A percentile compares a stretch with the other conserved stretches of the same genome.
Conservation (phyloP, 2,888 invertebrate genomes). For the Drosophila quasianomalipes region DNA sequence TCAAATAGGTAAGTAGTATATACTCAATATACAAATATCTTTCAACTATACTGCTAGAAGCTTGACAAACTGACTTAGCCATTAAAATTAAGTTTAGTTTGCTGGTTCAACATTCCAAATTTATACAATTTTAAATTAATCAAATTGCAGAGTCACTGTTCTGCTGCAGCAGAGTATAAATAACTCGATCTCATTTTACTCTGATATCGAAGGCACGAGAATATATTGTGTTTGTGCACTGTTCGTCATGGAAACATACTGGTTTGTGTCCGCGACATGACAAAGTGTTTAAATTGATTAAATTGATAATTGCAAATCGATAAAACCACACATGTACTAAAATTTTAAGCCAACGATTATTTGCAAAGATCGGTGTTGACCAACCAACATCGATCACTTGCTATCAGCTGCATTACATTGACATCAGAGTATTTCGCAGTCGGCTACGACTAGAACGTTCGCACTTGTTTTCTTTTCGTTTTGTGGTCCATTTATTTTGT, state of each 20-base stretch:
- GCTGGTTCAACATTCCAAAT: background rate
- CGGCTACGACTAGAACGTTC: background rate
- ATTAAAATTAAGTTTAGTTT: background rate
- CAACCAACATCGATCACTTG: background rate
- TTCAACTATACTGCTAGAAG: background rate
- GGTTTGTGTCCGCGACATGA: background rate
- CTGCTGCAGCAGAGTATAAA: background rate
- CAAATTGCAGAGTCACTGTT: background rate
- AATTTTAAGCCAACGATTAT: background rate
- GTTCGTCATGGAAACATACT: background rate
- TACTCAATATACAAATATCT: background rate
- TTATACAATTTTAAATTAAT: background rate
- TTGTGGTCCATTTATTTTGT: conserved; percentile 24
- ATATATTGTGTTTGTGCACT: background rate
- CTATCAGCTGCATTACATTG: background rate
- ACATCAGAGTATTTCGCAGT: background rate
- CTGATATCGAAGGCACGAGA: background rate
- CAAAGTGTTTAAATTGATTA: background rate
- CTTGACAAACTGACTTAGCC: background rate
- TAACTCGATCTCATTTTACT: background rate
- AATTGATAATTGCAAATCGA: background rate
- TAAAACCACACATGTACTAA: background rate
- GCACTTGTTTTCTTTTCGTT: conserved; percentile 1
- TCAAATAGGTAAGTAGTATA: background rate
- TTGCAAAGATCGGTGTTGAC: background rate